Base-by-base conservation (phyloP, 2,888 invertebrate genomes). In the Seira musarum region DNA sequence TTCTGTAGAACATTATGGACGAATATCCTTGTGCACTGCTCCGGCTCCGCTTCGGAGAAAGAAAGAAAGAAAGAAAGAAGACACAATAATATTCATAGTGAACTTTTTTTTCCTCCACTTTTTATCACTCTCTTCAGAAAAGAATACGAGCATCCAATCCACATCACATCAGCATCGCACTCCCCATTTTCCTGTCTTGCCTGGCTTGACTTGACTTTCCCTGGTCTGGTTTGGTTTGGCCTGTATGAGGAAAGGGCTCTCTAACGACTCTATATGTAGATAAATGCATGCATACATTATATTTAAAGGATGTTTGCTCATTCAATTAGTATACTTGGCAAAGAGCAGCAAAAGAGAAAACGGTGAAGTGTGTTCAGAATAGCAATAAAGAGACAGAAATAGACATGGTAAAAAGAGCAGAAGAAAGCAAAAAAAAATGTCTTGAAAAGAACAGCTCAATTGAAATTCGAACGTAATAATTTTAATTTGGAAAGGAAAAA, bases 401-500 rank as follows among this genome's bases (percentile, higher is more conserved):
- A 70, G 70, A 25, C 17, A 25, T 24, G 57, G 40, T n/a, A 21
- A 68, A 30, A n/a, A n/a, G 66, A 46, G 46, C 24, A 21, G 8
- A 53, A 65, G 25, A 21, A 22, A 13, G 49, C 57, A 30, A 69
- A 64, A 30, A 69, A 64, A 24, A 61, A 30, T 30, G 30, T 30
- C 30, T 30, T 30, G 49, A 60, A 57, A 69, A 63, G 73, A 79
- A 74, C 70, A 70, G 40, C 80, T 80, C 80, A 74, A 80, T 80
- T 80, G 80, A 80, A 80, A 80, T 80, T 80, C 80, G 80, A 80
- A 74, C 74, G 80, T 80, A 74, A 80, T 80, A 80, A 74, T 74
- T 80, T 80, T 80, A 74, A 74, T 80, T 80, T 80, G 73, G 63
- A 61, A 68, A 70, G 64, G 66, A 49, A 64, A 63, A 49, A 65